phyloP scores from a whole-genome alignment of 2,113 vertebrate species.

The Bufo gargarizans region DNA sequence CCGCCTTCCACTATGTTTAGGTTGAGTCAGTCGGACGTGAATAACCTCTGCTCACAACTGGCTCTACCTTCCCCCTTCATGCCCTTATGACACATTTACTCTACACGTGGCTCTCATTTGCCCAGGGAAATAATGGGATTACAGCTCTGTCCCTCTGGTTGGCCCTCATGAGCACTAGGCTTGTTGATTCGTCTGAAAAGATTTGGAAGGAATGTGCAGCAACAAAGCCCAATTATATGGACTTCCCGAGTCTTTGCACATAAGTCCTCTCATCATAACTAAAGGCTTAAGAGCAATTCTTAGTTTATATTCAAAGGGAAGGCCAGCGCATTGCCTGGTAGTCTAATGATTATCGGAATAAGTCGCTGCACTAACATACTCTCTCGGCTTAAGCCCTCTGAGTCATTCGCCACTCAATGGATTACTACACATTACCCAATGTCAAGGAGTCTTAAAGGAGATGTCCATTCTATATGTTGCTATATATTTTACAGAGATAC shows the following conservation, averaged over 20 bases:
- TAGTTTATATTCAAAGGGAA: constrained; percentile 62
- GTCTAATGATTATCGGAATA: constrained; percentile 58
- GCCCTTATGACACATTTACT: constrained; percentile 11
- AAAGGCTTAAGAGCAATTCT: constrained; percentile 60
- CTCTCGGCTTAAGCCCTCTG: constrained; percentile 17
- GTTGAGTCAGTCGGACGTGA: not conserved
- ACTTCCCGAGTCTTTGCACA: constrained; percentile 60
- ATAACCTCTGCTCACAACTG: not conserved
- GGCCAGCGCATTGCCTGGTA: constrained; percentile 55
- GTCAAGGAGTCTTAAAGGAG: not conserved
- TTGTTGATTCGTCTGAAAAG: constrained; percentile 59
- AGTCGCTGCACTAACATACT: constrained; percentile 62
- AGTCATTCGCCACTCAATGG: constrained; percentile 5
- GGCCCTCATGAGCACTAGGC: constrained; percentile 41
- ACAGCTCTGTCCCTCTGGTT: constrained; percentile 42
- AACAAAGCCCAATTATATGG: constrained; percentile 61
- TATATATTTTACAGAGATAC: not conserved
- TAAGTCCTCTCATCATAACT: constrained; percentile 56
- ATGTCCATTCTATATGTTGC: not conserved
- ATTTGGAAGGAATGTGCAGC: constrained; percentile 59
- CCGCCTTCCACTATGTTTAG: not conserved
- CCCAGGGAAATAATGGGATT: constrained; percentile 54
- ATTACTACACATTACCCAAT: constrained; percentile 17
- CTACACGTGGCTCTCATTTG: constrained; percentile 35
- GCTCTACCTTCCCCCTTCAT: constrained; percentile 28